Base-by-base conservation (phyloP, 2,113 vertebrate species). In the Saccopteryx bilineata region DNA sequence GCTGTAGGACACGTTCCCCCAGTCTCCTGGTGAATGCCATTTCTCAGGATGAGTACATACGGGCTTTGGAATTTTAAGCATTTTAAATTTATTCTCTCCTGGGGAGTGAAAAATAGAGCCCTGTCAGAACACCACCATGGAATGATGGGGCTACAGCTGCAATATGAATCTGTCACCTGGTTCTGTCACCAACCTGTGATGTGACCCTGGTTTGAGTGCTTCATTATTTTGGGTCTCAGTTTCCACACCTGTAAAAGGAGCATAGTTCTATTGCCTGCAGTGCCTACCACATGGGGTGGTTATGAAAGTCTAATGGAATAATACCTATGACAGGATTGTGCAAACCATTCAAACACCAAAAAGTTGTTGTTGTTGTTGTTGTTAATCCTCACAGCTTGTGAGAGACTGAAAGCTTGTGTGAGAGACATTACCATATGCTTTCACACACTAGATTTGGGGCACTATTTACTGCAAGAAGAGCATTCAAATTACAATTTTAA, bases 381-480 rank as follows among this genome's bases (percentile, higher is more conserved):
- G 81, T 85, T 94, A 94, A 75, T 33, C 79, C 68, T 91, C 71
- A 52, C 65, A 95, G 81, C 33, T 81, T 61, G 92, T 24, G 85
- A 94, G 69, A 96, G 93, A 90, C 93, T 54, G 58, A 66, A 82
- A 75, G 4, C 61, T 83, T 94, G 33, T 46, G 88, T n/a, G 85
- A 95, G 68, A 93, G 95, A 96, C 85, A 5, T 75, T 60, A 50
- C 88, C 95, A 95, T 93, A 93, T 93, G 95, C 81, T 87, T 86
- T 48, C 84, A 87, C 50, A 87, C 23, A 4, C 72, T 74, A 63
- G 86, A 66, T 61, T n/a, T 56, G 52, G 39, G 89, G 15, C 65
- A 72, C 90, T 94, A 90, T 60, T 88, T 54, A 19, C 3, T 71
- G 56, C 14, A 46, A 88, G 66, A 93, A 46, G 68, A 95, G 83